Evolutionary conservation across 2,888 invertebrate species (phyloP).

Genomic region (Clunio marinus): DNA sequence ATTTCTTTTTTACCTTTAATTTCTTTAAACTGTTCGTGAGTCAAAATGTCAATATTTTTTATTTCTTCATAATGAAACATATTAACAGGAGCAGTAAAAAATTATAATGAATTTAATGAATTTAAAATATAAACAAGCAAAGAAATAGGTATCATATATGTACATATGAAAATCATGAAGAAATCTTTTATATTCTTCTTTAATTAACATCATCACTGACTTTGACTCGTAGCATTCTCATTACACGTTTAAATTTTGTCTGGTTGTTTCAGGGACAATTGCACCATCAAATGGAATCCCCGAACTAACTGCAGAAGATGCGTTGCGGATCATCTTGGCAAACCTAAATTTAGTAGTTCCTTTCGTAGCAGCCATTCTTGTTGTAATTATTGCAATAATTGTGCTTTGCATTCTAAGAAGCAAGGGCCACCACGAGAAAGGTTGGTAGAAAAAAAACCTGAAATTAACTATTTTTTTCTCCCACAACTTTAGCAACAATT

Average conservation of each 20-base stretch:
- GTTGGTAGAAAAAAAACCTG: conserved; percentile 52
- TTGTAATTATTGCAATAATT: conserved; percentile 88
- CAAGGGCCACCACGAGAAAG: conserved; percentile 79
- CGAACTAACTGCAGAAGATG: conserved; percentile 72
- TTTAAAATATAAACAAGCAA: too few relatives aligned
- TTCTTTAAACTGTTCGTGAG: too few relatives aligned
- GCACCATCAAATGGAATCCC: conserved; percentile 80
- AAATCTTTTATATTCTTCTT: too few relatives aligned
- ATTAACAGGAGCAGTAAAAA: too few relatives aligned
- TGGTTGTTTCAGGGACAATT: conserved; percentile 85
- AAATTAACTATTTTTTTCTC: conserved; percentile 47
- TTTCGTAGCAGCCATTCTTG: conserved; percentile 83
- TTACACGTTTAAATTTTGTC: too few relatives aligned
- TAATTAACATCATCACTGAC: too few relatives aligned
- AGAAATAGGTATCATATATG: too few relatives aligned
- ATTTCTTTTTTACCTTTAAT: conserved; percentile 41
- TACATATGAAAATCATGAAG: too few relatives aligned
- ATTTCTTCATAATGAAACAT: too few relatives aligned
- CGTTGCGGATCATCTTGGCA: conserved; percentile 80
- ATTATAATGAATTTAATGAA: too few relatives aligned
- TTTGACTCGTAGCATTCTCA: too few relatives aligned
- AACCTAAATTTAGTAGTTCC: conserved; percentile 92
- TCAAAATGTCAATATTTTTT: too few relatives aligned
- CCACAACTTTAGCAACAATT: conserved; percentile 56
- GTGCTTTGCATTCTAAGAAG: conserved; percentile 89